Conservation (phyloP, 37 sponge, comb jelly and placozoan species). For the Spongilla lacustris region DNA sequence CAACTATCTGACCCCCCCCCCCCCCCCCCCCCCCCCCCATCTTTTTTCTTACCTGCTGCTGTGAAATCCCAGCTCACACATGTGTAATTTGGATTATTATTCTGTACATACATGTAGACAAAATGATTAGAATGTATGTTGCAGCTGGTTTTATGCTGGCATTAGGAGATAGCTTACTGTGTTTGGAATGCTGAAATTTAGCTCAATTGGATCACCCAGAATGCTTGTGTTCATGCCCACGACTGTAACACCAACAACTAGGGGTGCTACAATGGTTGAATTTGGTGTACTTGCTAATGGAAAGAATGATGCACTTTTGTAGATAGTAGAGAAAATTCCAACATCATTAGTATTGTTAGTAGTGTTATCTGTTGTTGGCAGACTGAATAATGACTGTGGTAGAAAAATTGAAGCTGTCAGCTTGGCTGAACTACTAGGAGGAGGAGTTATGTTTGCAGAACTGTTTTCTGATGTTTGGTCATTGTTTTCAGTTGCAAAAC, state of each 20-base stretch:
- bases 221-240: not conserved
- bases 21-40: too few relatives aligned
- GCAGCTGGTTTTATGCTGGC: too few relatives aligned
- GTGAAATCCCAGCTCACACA: constrained; percentile 32
- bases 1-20: too few relatives aligned
- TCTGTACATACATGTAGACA: not conserved
- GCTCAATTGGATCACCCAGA: not conserved
- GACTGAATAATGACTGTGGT: not conserved
- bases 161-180: not conserved
- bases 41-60: not conserved
- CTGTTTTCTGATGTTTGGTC: not conserved
- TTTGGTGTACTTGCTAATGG: not conserved
- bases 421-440: not conserved
- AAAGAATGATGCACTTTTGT: constrained; percentile 6
- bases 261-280: not conserved
- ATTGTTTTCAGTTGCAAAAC: not conserved
- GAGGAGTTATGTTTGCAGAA: not conserved
- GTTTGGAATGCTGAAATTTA: not conserved
- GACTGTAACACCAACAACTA: not conserved
- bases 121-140: too few relatives aligned
- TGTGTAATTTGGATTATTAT: not conserved
- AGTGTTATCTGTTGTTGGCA: not conserved
- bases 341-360: not conserved
- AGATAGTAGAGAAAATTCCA: constrained; percentile 18
- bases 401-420: constrained; percentile 1